phyloP scores from a whole-genome alignment of 30 jellyfish, hydroid and myxozoan genomes.

The Hydractinia echinata region DNA sequence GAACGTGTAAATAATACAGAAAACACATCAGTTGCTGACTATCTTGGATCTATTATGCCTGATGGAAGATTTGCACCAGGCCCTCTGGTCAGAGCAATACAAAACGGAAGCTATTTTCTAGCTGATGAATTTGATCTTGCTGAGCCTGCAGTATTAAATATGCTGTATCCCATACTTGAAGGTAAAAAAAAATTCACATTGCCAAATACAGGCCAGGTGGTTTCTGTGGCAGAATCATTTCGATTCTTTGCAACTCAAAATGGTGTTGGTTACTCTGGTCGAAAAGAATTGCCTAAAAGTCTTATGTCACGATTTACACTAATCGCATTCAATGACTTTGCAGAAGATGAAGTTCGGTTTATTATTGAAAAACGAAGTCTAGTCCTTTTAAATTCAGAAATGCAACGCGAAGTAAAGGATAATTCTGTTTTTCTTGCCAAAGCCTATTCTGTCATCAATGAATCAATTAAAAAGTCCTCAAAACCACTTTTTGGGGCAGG shows the following conservation, averaged over 20 bases:
- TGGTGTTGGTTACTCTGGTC: constrained; percentile 12
- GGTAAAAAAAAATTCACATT: constrained; percentile 1
- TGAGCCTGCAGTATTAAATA: constrained; percentile 30
- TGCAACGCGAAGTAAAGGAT: neutral
- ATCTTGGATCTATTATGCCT: constrained; percentile 17
- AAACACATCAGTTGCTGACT: constrained; percentile 12
- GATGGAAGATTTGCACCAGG: neutral
- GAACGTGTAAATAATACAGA: constrained; percentile 15
- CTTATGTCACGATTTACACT: constrained; percentile 1
- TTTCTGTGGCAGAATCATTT: neutral
- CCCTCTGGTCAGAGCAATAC: constrained; percentile 8
- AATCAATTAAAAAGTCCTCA: neutral
- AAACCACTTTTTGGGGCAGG: constrained; percentile 6
- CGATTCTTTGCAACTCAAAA: constrained; percentile 26
- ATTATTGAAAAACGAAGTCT: constrained; percentile 1
- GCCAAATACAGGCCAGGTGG: constrained; percentile 3
- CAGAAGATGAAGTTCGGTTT: neutral
- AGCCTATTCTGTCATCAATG: neutral
- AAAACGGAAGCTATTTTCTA: constrained; percentile 15
- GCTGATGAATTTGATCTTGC: constrained; percentile 32
- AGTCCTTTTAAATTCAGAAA: neutral
- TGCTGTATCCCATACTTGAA: constrained; percentile 27
- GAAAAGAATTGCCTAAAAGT: constrained; percentile 23
- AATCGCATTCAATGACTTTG: neutral
- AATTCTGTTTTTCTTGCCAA: constrained; percentile 18